Evolutionary conservation across 2,888 invertebrate genomes (phyloP), one percentile per base, ranked within the genome.

Genomic region (Criorhina ranunculi): DNA sequence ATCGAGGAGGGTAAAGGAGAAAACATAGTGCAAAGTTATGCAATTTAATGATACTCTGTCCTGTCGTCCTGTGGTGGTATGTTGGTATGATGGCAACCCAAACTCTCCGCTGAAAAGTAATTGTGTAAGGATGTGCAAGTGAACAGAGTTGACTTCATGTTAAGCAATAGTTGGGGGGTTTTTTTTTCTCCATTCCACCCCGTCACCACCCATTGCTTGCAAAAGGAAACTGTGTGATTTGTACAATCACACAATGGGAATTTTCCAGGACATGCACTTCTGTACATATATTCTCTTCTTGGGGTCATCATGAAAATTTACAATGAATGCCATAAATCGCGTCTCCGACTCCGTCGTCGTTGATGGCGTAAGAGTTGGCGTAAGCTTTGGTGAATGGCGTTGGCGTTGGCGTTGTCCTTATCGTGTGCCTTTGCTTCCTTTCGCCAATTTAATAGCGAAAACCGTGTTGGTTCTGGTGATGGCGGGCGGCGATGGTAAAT

Each of bases 251-350:
- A 85, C 70, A 85, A 85, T 79, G 64, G 69, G 64, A 69, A 70
- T 85, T 79, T 75, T 85, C 64, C 59, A 70, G 59, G 57, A 51
- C 66, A 75, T 75, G 70, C 69, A 70, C 62, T 75, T 69, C 57
- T 9, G 37, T 24, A 46, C 33, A 62, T 49, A 53, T 40, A 37
- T 62, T 49, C 44, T 49, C 44, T 75, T 79, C 79, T 75, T 85
- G 55, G 31, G 85, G 85, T 85, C 85, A 85, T 85, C 85, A 70
- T 69, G 85, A 57, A 79, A 73, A 85, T 79, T 85, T 79, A 85
- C 79, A 75, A 49, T 57, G 64, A 85, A 57, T 51, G 40, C 64
- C 77, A 79, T 79, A 78, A 79, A 85, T 83, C 83, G 79, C 67
- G 33, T 24, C 40, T 59, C 42, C 60, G 67, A 55, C 67, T 76